Percentiles rank a stretch among this genome's conserved stretches.
Evolutionary conservation across 2,797 vertebrate genomes (phyloP).

Genomic region (Danio aesculapii): DNA sequence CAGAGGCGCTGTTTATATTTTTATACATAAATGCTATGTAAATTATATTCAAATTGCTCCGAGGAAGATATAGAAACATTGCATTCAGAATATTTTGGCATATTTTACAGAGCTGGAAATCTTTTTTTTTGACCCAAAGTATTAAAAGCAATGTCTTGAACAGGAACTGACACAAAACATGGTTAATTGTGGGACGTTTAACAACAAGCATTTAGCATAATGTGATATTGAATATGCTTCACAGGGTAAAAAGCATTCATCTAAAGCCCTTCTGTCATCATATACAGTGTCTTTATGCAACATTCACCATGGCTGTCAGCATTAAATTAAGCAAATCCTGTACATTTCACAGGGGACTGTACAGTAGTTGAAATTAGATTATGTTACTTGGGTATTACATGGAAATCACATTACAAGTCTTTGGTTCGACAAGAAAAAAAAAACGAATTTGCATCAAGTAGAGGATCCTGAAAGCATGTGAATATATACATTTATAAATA

Average conservation of each 20-base stretch:
- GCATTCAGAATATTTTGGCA: background rate
- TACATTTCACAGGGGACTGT: background rate
- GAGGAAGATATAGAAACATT: background rate
- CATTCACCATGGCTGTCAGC: slow-evolving; percentile 14
- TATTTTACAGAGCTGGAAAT: background rate
- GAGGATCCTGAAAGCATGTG: background rate
- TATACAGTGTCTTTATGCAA: slow-evolving; percentile 13
- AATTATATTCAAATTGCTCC: background rate
- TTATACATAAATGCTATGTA: background rate
- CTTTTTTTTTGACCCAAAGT: background rate
- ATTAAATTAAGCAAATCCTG: slow-evolving; percentile 7
- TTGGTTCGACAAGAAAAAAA: background rate
- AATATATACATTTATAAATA: too few relatives aligned
- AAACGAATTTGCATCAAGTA: background rate
- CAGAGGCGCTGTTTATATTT: background rate
- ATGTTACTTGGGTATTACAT: slow-evolving; percentile 54
- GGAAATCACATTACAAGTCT: slow-evolving; percentile 34
- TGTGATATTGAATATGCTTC: slow-evolving; percentile 14
- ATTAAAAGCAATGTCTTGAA: background rate
- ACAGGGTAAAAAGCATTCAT: background rate
- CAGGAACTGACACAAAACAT: background rate
- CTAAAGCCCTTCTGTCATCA: slow-evolving; percentile 8
- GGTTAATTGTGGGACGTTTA: background rate
- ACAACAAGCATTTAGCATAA: background rate
- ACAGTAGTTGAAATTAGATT: slow-evolving; percentile 41